A percentile compares a stretch with the other conserved stretches of the same genome.
phyloP scores from a whole-genome alignment of 2,888 invertebrate genomes.

The Pandemis corylana region DNA sequence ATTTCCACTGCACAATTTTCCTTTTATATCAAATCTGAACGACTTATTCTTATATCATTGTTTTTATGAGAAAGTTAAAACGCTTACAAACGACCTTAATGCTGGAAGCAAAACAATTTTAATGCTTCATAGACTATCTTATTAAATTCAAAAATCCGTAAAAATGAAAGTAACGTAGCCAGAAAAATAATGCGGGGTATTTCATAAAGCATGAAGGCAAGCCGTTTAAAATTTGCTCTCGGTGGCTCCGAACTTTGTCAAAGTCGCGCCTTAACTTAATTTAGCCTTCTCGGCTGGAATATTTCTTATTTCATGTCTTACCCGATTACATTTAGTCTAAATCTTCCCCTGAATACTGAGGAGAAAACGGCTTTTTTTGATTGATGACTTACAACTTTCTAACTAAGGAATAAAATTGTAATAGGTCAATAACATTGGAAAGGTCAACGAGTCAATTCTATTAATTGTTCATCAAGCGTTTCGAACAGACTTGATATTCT shows the following conservation, averaged over 20 bases:
- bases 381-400: constrained; percentile 6
- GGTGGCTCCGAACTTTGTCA: constrained; percentile 60
- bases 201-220: constrained; percentile 59
- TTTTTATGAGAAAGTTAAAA: background rate
- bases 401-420: background rate
- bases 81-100: background rate
- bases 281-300: constrained; percentile 57
- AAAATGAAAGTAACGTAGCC: constrained; percentile 10
- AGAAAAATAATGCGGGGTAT: constrained; percentile 53
- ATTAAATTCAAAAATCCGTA: constrained; percentile 4
- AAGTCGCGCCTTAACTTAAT: constrained; percentile 68
- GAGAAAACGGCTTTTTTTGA: constrained; percentile 3
- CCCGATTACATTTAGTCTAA: constrained; percentile 25
- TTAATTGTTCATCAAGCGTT: background rate
- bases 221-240: constrained; percentile 56
- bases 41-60: no score
- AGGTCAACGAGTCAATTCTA: background rate
- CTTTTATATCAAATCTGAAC: background rate
- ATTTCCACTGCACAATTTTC: no score
- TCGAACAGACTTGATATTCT: no score
- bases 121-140: background rate
- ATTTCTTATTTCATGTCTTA: constrained; percentile 46
- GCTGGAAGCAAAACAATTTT: background rate
- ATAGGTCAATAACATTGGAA: background rate
- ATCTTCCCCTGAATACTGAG: constrained; percentile 9